Evolutionary conservation across 2,888 invertebrate genomes (phyloP), one percentile per base, ranked within the genome.

Genomic region (Hedychridium roseum): DNA sequence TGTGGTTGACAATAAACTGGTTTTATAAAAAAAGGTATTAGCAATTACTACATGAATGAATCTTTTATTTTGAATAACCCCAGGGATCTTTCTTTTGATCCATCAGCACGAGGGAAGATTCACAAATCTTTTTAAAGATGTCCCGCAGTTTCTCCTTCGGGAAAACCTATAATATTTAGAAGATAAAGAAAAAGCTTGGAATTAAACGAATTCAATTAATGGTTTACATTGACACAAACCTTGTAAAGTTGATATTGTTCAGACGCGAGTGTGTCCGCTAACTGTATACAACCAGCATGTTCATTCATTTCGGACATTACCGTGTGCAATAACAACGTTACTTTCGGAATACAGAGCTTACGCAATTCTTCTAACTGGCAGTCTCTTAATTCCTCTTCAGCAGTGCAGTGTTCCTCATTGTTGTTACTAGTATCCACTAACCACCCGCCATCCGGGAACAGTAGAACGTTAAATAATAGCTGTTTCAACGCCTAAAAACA

Each of bases 401-500:
- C 81, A 16, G 80, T 80, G 3, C 69, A 60, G 0, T 82, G 82
- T 26, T 81, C 60, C 3, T 44, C 49, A n/a, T 11, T 41, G 5
- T 82, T 79, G 34, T 82, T 82, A 57, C 78, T 83, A 11, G 86
- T 83, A 74, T 94, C 94, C 32, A 87, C 85, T 49, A 97, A 83
- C 96, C 96, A 97, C 3, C 96, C 94, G 17, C 88, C 90, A 64
- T 92, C 90, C 2, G 94, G 92, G 74, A 97, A 96, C 6, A 93
- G 77, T 26, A 97, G 76, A 0, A 96, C 90, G 79, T 95, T 94
- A 78, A 90, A 93, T 4, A 97, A 81, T 40, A 90, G 83, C 52
- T 88, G 88, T 64, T 89, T 89, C 0, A 92, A 89, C 44, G 86
- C 88, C 88, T 84, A 69, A 50, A 77, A 73, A 35, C 15, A 48